Conservation (phyloP, 2,113 vertebrate species). For the Gambusia holbrooki region DNA sequence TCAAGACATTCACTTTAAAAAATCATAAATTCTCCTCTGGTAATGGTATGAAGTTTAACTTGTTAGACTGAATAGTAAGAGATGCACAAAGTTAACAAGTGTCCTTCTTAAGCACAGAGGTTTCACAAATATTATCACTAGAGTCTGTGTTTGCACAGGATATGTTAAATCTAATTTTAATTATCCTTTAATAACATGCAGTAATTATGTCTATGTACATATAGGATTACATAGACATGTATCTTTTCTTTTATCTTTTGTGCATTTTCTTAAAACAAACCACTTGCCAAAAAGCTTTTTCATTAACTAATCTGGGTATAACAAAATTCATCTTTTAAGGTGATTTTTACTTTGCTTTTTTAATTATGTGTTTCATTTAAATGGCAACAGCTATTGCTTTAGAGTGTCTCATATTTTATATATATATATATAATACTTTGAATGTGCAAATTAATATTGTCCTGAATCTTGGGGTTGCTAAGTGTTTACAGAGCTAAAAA, state of each 20-base stretch:
- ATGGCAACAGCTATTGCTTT: neutral
- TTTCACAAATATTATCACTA: neutral
- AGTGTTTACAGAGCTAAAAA: neutral
- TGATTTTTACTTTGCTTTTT: neutral
- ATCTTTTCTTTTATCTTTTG: neutral
- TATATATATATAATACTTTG: no score
- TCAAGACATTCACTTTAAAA: no score
- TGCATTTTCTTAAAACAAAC: neutral
- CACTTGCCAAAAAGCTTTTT: neutral
- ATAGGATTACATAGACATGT: neutral
- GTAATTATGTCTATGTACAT: neutral
- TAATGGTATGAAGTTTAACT: no score
- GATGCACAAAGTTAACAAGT: neutral
- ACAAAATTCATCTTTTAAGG: neutral
- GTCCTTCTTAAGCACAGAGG: neutral
- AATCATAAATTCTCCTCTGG: no score
- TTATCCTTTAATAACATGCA: conserved; percentile 3
- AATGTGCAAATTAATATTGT: neutral
- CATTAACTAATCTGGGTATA: neutral
- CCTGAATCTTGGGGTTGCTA: neutral
- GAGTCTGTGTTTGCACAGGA: neutral
- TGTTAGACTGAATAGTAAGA: neutral
- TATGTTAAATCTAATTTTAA: neutral
- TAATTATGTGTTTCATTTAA: neutral
- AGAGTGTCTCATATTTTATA: no score